Base-by-base conservation (phyloP, 2,797 vertebrate species). In the Jordanella pulchra region DNA sequence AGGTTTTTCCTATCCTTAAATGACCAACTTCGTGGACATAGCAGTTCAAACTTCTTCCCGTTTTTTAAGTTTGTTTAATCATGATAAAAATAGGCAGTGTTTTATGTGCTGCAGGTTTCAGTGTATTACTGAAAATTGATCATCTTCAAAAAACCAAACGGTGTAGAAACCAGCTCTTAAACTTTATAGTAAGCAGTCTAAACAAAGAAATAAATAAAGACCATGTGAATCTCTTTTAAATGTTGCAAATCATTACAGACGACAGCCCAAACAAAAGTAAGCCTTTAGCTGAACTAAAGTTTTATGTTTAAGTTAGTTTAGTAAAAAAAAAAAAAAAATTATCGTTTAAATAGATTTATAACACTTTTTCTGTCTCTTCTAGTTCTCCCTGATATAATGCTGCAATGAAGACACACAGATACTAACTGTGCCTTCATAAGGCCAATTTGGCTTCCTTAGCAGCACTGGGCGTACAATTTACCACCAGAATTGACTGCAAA, bases 361-460 rank as follows among this genome's bases (percentile, higher is more conserved):
- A 28, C 13, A 35, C 3, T 67, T 17, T 69, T n/a, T 47, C 67
- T 64, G 39, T 30, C 64, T 47, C 30, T 1, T 39, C 73, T 35
- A 42, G 35, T 77, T 66, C n/a, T 48, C 28, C 51, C 73, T 55
- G 77, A 71, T 32, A 61, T 72, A 69, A 69, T 77, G 48, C 45
- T 66, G 58, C 47, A 63, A 67, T 25, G 47, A 25, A 53, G 48
- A 47, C 53, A 75, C 64, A 72, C 44, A 73, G 9, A 56, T 65
- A 71, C 71, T 71, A 78, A 83, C 71, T 63, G 70, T 32, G 79
- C 76, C 73, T 66, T 27, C 66, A n/a, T 65, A 53, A 73, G 67
- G 53, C 68, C 55, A 15, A 48, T 80, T 86, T 84, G 84, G 83
- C 80, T 71, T 80, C 73, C 70, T 76, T 64, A 69, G 47, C 58